Percentiles rank a stretch among this genome's conserved stretches.
Conservation (phyloP, 2,113 vertebrate genomes). For the Catharus minimus region DNA sequence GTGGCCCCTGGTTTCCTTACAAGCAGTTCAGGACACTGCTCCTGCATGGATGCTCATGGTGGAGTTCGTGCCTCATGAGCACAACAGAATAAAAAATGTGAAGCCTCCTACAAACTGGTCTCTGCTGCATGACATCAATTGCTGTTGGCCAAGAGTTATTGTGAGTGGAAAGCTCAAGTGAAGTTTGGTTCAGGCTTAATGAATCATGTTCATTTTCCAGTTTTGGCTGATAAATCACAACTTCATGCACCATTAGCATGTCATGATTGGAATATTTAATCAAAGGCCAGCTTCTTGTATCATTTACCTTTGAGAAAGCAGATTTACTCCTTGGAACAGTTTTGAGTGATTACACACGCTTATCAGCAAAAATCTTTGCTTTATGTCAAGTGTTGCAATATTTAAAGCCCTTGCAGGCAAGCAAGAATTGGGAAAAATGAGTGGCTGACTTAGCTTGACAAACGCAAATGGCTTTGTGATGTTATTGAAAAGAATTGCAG, state of each 20-base stretch:
- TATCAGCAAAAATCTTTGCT: constrained; percentile 36
- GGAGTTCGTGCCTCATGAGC: not conserved
- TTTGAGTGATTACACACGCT: constrained; percentile 51
- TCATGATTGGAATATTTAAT: constrained; percentile 73
- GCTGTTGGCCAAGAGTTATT: constrained; percentile 18
- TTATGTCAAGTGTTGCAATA: constrained; percentile 40
- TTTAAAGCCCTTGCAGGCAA: constrained; percentile 12
- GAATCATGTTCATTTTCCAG: constrained; percentile 65
- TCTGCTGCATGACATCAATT: not conserved
- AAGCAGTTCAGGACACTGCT: not conserved
- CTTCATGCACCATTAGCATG: constrained; percentile 68
- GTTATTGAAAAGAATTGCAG: not conserved
- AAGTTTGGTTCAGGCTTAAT: constrained; percentile 55
- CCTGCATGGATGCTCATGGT: not conserved
- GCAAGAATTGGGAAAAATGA: constrained; percentile 12
- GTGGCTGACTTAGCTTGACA: not conserved
- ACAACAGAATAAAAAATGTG: not conserved
- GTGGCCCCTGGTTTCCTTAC: not conserved
- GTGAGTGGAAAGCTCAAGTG: constrained; percentile 46
- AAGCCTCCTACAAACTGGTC: not conserved
- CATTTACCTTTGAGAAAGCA: constrained; percentile 65
- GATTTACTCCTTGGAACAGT: constrained; percentile 71
- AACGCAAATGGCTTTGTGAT: not conserved
- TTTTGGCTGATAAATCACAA: constrained; percentile 74
- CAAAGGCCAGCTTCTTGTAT: constrained; percentile 67